Conservation (phyloP, 2,888 invertebrate genomes). For the Octonoba sinensis region DNA sequence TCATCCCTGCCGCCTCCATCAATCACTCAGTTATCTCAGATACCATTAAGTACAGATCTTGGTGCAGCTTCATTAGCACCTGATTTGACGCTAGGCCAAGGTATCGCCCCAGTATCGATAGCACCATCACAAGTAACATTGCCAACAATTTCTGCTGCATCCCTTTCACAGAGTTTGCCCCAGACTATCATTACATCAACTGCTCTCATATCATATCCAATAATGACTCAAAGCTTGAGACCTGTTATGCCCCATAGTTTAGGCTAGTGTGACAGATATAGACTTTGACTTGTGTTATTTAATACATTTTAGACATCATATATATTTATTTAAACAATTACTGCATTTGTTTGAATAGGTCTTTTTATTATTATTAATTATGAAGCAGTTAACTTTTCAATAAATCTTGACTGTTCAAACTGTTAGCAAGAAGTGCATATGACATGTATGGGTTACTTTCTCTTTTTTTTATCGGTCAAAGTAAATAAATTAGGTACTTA, state of each 20-base stretch:
- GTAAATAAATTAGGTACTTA: too few relatives aligned
- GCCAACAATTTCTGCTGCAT: slow-evolving; percentile 65
- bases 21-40: slow-evolving; percentile 57
- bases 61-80: slow-evolving; percentile 68
- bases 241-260: slow-evolving; percentile 64
- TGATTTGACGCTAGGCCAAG: slow-evolving; percentile 72
- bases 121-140: slow-evolving; percentile 66
- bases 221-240: slow-evolving; percentile 75
- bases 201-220: slow-evolving; percentile 78
- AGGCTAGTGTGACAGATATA: slow-evolving; percentile 27
- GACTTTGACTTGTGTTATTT: background rate
- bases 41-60: slow-evolving; percentile 54
- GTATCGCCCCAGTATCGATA: slow-evolving; percentile 69
- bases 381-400: too few relatives aligned
- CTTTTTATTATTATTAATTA: too few relatives aligned
- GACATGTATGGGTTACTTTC: too few relatives aligned
- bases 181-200: slow-evolving; percentile 73
- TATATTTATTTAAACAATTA: background rate
- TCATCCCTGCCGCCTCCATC: slow-evolving; percentile 47
- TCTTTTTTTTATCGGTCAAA: too few relatives aligned
- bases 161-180: slow-evolving; percentile 69
- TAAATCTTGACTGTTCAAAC: too few relatives aligned
- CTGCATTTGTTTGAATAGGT: background rate
- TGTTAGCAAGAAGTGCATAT: too few relatives aligned
- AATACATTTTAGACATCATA: background rate